A percentile compares a stretch with the other conserved stretches of the same genome.
Conservation (phyloP, 1,140 invertebrate genomes). For the Diabrotica virgifera region DNA sequence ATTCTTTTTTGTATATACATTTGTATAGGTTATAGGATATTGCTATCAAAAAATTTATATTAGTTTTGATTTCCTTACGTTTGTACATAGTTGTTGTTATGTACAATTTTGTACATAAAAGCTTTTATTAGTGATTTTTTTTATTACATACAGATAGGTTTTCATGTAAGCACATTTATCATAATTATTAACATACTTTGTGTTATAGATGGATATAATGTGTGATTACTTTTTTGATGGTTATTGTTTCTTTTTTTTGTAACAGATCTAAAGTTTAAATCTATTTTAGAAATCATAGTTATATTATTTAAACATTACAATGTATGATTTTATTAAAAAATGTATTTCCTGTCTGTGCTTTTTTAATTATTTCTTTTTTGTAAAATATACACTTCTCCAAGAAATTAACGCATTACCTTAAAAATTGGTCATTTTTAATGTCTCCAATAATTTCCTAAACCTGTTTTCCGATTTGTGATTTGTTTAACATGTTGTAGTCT, state of each 20-base stretch:
- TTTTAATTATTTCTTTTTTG: too few species aligned
- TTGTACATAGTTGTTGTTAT: constrained; percentile 34
- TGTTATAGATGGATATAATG: constrained; percentile 6
- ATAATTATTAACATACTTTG: constrained; percentile 9
- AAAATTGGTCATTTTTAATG: too few species aligned
- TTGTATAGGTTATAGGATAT: constrained; percentile 1
- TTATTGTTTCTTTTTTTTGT: constrained; percentile 7
- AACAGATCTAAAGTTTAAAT: constrained; percentile 4
- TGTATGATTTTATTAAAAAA: constrained; percentile 21
- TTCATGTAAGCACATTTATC: constrained; percentile 12
- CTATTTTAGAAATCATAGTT: constrained; percentile 8
- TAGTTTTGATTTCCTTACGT: constrained; percentile 21
- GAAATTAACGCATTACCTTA: too few species aligned
- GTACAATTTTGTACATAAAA: constrained; percentile 36
- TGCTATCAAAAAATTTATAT: not conserved
- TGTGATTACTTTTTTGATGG: constrained; percentile 5
- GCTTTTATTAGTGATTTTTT: constrained; percentile 36
- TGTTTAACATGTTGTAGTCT: too few species aligned
- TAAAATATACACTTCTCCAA: too few species aligned
- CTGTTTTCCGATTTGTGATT: too few species aligned
- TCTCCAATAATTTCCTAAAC: too few species aligned
- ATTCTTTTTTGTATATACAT: constrained; percentile 14
- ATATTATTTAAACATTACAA: constrained; percentile 9
- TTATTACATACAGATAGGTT: constrained; percentile 7
- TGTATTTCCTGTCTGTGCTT: too few species aligned